Percentiles rank a stretch among this genome's conserved stretches.
phyloP scores from a whole-genome alignment of 2,888 invertebrate genomes.

The Limnephilus rhombicus region DNA sequence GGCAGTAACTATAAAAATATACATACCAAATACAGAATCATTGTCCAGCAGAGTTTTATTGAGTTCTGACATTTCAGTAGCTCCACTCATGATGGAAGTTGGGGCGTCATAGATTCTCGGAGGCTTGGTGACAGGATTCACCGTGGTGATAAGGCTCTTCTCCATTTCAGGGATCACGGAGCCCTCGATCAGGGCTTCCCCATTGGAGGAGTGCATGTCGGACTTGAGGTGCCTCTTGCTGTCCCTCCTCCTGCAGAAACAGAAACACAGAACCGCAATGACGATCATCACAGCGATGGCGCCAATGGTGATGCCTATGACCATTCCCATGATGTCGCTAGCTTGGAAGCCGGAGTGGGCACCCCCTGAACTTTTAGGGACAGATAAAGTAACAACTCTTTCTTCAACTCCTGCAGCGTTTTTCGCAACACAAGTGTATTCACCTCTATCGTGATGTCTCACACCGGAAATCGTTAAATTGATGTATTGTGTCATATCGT shows the following conservation, averaged over 20 bases:
- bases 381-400: constrained; percentile 83
- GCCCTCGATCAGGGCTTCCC: constrained; percentile 85
- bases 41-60: constrained; percentile 89
- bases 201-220: constrained; percentile 80
- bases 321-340: constrained; percentile 77
- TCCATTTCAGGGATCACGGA: constrained; percentile 90
- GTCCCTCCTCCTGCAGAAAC: constrained; percentile 77
- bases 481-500: constrained; percentile 78
- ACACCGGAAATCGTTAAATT: constrained; percentile 84
- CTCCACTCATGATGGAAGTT: constrained; percentile 83
- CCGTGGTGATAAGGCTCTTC: constrained; percentile 89
- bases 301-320: constrained; percentile 76
- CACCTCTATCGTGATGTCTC: constrained; percentile 82
- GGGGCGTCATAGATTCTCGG: constrained; percentile 87
- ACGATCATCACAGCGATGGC: constrained; percentile 76
- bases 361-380: constrained; percentile 71
- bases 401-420: constrained; percentile 90
- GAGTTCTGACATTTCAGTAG: constrained; percentile 89
- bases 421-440: constrained; percentile 88
- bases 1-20: constrained; percentile 32
- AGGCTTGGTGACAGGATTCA: constrained; percentile 91
- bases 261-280: constrained; percentile 77
- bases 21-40: constrained; percentile 88
- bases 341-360: constrained; percentile 74
- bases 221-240: constrained; percentile 79